These are phyloP conservation scores for Heliconius hortense DNA, from an alignment of 2,888 invertebrate genomes.

Conservation along the genomic window DNA sequence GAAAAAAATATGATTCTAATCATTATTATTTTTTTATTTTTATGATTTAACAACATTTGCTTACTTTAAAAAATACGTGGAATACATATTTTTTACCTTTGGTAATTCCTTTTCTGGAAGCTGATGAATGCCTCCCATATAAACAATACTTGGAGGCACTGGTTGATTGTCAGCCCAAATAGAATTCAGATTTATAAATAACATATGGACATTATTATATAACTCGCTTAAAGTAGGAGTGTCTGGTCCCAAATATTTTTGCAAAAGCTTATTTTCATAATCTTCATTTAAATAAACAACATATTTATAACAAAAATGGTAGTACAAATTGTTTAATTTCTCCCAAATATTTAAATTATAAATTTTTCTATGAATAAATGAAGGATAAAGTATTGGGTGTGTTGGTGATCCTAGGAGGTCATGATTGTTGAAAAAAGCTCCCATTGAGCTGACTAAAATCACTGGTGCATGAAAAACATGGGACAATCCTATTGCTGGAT, in stretches of 20 bases:
- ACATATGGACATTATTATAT: conserved; percentile 55
- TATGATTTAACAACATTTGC: background rate
- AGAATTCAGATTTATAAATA: conserved; percentile 67
- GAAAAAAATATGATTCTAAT: too few species aligned
- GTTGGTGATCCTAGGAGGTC: conserved; percentile 45
- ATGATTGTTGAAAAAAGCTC: conserved; percentile 36
- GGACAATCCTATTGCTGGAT: conserved; percentile 45
- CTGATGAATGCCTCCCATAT: conserved; percentile 40
- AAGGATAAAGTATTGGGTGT: conserved; percentile 47
- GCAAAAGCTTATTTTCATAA: conserved; percentile 43
- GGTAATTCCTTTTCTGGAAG: conserved; percentile 59
- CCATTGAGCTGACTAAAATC: conserved; percentile 52
- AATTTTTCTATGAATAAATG: conserved; percentile 20
- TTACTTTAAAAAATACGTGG: background rate
- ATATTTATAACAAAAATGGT: conserved; percentile 36
- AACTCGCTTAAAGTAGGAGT: conserved; percentile 48
- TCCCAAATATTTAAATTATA: conserved; percentile 49
- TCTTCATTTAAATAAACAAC: conserved; percentile 23
- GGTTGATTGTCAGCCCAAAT: conserved; percentile 61
- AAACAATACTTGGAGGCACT: conserved; percentile 62
- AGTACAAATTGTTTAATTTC: conserved; percentile 47
- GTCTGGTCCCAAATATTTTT: conserved; percentile 49
- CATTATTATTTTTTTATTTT: background rate
- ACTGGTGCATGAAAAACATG: conserved; percentile 51
- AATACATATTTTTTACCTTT: conserved; percentile 24